These are phyloP conservation scores for Galerucella nymphaeae DNA, from an alignment of 2,888 invertebrate genomes.

Conservation along the genomic window DNA sequence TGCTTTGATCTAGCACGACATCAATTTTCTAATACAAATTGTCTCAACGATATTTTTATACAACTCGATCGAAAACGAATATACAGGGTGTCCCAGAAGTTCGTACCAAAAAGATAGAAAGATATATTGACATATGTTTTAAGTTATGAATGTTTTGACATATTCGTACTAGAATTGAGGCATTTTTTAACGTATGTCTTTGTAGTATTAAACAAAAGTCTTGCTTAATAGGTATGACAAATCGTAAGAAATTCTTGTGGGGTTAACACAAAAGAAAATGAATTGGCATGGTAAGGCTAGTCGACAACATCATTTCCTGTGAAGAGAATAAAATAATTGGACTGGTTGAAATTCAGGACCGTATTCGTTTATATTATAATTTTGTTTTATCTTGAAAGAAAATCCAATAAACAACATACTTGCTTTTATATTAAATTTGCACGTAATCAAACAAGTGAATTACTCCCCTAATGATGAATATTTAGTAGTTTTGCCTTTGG, in stretches of 20 bases:
- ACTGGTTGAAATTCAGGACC: slow-evolving; percentile 23
- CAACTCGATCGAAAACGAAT: background rate
- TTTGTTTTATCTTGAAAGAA: too few species aligned
- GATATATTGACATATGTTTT: too few species aligned
- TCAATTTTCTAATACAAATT: background rate
- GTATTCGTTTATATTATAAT: slow-evolving; percentile 24
- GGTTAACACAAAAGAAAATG: slow-evolving; percentile 12
- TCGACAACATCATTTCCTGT: slow-evolving; percentile 34
- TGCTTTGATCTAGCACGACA: slow-evolving; percentile 29
- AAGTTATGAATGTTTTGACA: too few species aligned
- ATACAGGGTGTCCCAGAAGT: too few species aligned
- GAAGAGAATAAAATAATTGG: slow-evolving; percentile 34
- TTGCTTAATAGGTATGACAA: background rate
- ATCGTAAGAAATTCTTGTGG: slow-evolving; percentile 8
- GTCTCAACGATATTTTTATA: background rate
- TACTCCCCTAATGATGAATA: too few species aligned
- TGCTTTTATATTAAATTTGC: too few species aligned
- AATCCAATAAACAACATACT: too few species aligned
- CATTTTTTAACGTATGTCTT: background rate
- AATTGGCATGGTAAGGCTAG: slow-evolving; percentile 20
- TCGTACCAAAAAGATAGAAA: too few species aligned
- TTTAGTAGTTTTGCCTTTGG: too few species aligned
- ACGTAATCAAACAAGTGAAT: too few species aligned
- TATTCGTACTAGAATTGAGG: too few species aligned
- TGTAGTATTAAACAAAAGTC: background rate